phyloP scores from a whole-genome alignment of 35 echinoderm and acorn worm species.

The Lytechinus pictus region DNA sequence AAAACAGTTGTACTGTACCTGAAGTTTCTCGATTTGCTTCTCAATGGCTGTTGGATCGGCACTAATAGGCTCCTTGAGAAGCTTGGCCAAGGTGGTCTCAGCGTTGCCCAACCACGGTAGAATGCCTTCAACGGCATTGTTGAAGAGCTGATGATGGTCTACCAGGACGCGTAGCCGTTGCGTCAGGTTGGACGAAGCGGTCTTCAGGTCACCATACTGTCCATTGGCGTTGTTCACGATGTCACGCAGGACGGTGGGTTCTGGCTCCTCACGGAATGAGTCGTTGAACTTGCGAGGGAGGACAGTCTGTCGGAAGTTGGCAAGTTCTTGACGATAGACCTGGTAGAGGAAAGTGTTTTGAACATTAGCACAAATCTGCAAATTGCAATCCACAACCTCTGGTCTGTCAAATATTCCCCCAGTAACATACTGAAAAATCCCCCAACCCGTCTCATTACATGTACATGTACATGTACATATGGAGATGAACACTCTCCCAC shows the following conservation, averaged over 20 bases:
- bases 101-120: conserved; percentile 74
- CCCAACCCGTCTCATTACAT: too few relatives aligned
- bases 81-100: conserved; percentile 67
- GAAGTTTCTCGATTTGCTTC: conserved; percentile 81
- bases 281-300: conserved; percentile 78
- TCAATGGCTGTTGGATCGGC: conserved; percentile 76
- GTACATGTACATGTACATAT: too few relatives aligned
- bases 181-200: conserved; percentile 56
- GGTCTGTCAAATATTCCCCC: too few relatives aligned
- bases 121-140: conserved; percentile 62
- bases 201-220: conserved; percentile 74
- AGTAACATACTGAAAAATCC: too few relatives aligned
- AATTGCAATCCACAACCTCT: not conserved
- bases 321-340: conserved; percentile 83
- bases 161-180: conserved; percentile 70
- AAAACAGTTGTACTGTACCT: conserved; percentile 53
- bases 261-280: conserved; percentile 76
- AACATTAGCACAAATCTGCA: not conserved
- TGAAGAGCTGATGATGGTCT: conserved; percentile 77
- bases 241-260: conserved; percentile 65
- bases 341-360: conserved; percentile 17
- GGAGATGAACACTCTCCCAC: too few relatives aligned
- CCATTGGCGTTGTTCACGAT: conserved; percentile 64
- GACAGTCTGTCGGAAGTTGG: conserved; percentile 74
- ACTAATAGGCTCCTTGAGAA: conserved; percentile 65